A percentile compares a stretch with the other conserved stretches of the same genome.
Conservation (phyloP, 2,113 vertebrate species). For the Semnopithecus entellus region DNA sequence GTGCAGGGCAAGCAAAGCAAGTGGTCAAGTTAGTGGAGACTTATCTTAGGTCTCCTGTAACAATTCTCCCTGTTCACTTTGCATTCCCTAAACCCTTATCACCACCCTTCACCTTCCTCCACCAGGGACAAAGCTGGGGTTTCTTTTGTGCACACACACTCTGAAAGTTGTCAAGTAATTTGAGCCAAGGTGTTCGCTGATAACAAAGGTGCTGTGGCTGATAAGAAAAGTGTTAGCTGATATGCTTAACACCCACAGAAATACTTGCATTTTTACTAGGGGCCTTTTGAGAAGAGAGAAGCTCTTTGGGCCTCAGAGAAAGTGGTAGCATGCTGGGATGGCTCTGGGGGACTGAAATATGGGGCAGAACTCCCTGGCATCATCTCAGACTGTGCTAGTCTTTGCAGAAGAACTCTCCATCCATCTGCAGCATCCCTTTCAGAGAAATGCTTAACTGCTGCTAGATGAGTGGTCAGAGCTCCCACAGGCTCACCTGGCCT, state of each 20-base stretch:
- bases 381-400: not conserved
- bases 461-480: not conserved
- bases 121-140: constrained; percentile 10
- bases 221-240: constrained; percentile 65
- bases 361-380: not conserved
- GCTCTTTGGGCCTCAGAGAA: not conserved
- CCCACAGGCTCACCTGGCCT: not conserved
- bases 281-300: not conserved
- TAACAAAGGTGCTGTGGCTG: constrained; percentile 58
- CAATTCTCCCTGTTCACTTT: not conserved
- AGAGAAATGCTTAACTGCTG: not conserved
- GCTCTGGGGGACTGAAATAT: not conserved
- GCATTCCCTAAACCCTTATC: constrained; percentile 43
- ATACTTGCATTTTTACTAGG: not conserved
- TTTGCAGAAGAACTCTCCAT: not conserved
- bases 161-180: constrained; percentile 72
- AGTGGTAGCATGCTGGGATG: not conserved
- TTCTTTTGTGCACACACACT: constrained; percentile 44
- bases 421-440: not conserved
- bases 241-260: not conserved
- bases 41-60: not conserved
- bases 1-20: not conserved
- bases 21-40: not conserved
- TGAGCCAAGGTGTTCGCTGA: constrained; percentile 72
- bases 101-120: constrained; percentile 12